A percentile compares a stretch with the other conserved stretches of the same genome.
Conservation (phyloP, 1,140 invertebrate genomes). For the Dendrolimus punctatus region DNA sequence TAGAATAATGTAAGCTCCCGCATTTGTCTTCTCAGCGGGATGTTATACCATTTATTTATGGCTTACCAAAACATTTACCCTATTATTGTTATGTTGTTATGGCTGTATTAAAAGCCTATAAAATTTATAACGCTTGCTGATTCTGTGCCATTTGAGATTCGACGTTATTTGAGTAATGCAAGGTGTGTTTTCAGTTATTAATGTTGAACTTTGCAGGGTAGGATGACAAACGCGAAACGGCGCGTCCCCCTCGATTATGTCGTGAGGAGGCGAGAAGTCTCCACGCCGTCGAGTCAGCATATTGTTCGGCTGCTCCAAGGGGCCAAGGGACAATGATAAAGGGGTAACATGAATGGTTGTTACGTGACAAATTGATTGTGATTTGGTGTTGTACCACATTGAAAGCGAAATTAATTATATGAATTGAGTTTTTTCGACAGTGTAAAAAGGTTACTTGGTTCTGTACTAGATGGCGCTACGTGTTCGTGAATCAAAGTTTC, state of each 20-base stretch:
- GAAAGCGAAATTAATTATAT: constrained; percentile 32
- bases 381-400: constrained; percentile 39
- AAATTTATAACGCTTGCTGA: constrained; percentile 66
- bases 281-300: constrained; percentile 53
- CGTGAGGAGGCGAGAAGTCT: constrained; percentile 53
- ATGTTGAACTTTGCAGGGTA: constrained; percentile 27
- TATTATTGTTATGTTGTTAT: constrained; percentile 68
- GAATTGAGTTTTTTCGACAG: constrained; percentile 10
- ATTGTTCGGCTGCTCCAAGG: constrained; percentile 39
- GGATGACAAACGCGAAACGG: constrained; percentile 52
- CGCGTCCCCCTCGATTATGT: constrained; percentile 60
- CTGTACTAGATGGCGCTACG: constrained; percentile 32
- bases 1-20: constrained; percentile 14
- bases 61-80: constrained; percentile 70
- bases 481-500: neutral
- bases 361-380: constrained; percentile 62
- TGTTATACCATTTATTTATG: constrained; percentile 60
- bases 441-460: constrained; percentile 5
- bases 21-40: constrained; percentile 43
- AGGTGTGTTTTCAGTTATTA: neutral
- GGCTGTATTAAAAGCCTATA: constrained; percentile 67
- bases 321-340: constrained; percentile 26
- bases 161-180: constrained; percentile 4
- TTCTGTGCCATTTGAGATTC: constrained; percentile 12
- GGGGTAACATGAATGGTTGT: constrained; percentile 42